phyloP scores from a whole-genome alignment of 2,797 vertebrate genomes.

The Pangasius sanitwongsei region DNA sequence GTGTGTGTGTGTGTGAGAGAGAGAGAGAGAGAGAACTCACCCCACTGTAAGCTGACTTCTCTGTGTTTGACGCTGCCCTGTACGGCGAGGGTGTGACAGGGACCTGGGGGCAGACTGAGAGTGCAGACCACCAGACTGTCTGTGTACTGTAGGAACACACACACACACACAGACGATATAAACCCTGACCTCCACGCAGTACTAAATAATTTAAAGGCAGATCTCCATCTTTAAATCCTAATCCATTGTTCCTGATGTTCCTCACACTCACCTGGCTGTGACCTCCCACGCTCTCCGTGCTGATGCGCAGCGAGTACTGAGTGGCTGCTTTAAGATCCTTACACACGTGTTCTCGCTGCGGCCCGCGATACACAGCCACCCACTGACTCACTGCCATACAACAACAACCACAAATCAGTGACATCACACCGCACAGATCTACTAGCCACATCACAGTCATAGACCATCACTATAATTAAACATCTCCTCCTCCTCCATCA shows the following conservation, averaged over 20 bases:
- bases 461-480: background rate
- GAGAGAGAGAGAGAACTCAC: constrained; percentile 72
- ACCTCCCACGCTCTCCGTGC: constrained; percentile 94
- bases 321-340: constrained; percentile 89
- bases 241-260: constrained; percentile 6
- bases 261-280: constrained; percentile 85
- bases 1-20: no score
- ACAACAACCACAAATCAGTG: constrained; percentile 11
- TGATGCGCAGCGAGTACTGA: constrained; percentile 89
- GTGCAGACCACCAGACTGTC: constrained; percentile 88
- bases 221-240: background rate
- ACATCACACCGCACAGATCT: background rate
- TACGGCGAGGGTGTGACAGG: constrained; percentile 84
- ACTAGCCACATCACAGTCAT: background rate
- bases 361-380: constrained; percentile 91
- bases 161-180: background rate
- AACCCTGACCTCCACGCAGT: background rate
- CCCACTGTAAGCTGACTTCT: constrained; percentile 94
- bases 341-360: constrained; percentile 85
- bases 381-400: constrained; percentile 82
- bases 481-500: background rate
- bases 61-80: constrained; percentile 93
- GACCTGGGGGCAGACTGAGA: constrained; percentile 87
- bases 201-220: background rate
- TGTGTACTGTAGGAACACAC: constrained; percentile 78